These are phyloP conservation scores for Capreolus pygargus DNA, from an alignment of 2,113 vertebrate species.

Conservation along the genomic window DNA sequence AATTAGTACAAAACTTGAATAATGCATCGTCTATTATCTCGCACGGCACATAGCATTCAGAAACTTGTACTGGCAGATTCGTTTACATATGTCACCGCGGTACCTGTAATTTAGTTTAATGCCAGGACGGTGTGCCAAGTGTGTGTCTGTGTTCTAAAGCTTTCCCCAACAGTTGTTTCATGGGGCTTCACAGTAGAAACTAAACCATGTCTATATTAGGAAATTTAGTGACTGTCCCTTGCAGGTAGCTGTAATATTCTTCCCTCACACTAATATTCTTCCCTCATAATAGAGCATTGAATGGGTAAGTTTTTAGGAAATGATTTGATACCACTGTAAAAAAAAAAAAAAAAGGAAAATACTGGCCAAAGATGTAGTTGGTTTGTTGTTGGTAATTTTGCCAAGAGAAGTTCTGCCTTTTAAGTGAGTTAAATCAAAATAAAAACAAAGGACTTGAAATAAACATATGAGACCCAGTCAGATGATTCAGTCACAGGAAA, in stretches of 20 bases:
- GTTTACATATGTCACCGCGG: slow-evolving; percentile 49
- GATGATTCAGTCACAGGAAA: background rate
- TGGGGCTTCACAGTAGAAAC: background rate
- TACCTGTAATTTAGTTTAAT: slow-evolving; percentile 73
- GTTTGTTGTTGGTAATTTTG: background rate
- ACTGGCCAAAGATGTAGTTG: background rate
- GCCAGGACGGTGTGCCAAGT: slow-evolving; percentile 21
- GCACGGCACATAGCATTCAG: slow-evolving; percentile 19
- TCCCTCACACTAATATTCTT: background rate
- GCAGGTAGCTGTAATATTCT: background rate
- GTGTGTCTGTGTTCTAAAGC: slow-evolving; percentile 35
- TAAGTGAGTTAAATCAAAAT: background rate
- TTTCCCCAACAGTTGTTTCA: slow-evolving; percentile 24
- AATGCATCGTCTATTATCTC: slow-evolving; percentile 43
- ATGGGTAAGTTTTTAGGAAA: background rate
- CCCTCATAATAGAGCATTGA: background rate
- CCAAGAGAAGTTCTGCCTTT: background rate
- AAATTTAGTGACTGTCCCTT: background rate
- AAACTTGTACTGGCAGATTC: slow-evolving; percentile 67
- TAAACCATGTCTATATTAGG: background rate
- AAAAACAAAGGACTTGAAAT: background rate
- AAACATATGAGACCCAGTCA: background rate
- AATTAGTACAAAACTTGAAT: slow-evolving; percentile 72
- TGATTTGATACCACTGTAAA: background rate
- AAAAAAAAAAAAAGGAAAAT: background rate